phyloP scores from a whole-genome alignment of 2,797 vertebrate species.

The Steatocranus sp. region DNA sequence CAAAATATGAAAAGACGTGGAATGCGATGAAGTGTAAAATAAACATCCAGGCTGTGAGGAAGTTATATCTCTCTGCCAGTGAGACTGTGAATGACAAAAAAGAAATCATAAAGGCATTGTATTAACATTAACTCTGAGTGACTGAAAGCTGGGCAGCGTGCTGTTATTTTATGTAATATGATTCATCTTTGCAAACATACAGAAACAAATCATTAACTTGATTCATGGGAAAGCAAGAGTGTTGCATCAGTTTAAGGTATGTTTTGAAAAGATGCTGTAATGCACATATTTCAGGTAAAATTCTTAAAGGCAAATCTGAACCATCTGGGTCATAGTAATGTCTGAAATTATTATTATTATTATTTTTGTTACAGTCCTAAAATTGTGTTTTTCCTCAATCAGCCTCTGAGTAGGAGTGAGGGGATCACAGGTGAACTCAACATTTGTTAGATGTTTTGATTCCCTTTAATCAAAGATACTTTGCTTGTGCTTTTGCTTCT shows the following conservation, averaged over 20 bases:
- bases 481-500: neutral
- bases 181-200: slow-evolving; percentile 2
- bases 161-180: neutral
- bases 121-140: neutral
- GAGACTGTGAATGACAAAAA: neutral
- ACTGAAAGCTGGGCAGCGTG: neutral
- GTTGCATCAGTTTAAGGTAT: neutral
- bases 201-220: neutral
- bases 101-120: slow-evolving; percentile 42
- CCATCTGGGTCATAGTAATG: neutral
- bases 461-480: neutral
- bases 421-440: neutral
- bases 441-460: neutral
- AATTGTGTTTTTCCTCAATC: neutral
- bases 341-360: neutral
- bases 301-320: slow-evolving; percentile 1
- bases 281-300: neutral
- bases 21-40: slow-evolving; percentile 9
- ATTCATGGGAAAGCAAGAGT: neutral
- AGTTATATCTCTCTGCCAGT: neutral
- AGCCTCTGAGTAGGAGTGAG: neutral
- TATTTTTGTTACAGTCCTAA: neutral
- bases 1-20: slow-evolving; percentile 46
- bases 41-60: neutral
- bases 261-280: neutral